phyloP scores from a whole-genome alignment of 2,888 invertebrate species.

The Pristionchus fissidentatus region DNA sequence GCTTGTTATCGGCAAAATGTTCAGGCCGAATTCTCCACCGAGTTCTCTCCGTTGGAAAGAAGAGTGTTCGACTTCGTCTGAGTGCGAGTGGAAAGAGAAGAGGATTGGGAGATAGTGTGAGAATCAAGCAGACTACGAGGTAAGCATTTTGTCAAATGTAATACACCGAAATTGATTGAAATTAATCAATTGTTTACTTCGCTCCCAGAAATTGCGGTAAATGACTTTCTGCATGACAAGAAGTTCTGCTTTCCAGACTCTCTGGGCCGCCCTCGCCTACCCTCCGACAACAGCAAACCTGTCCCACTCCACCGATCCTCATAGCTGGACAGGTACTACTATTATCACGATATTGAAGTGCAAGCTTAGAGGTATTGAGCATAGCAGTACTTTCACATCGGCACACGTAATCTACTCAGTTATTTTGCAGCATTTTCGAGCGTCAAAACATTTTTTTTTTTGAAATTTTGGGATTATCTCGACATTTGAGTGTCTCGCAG shows the following conservation, averaged over 20 bases:
- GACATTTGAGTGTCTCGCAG: too few species aligned
- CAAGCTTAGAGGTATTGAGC: too few species aligned
- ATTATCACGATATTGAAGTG: too few species aligned
- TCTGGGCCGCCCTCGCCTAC: conserved; percentile 36
- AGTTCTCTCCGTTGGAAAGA: conserved; percentile 38
- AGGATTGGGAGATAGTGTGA: conserved; percentile 11
- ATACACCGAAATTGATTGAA: neutral
- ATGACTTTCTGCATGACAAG: too few species aligned
- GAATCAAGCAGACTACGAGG: conserved; percentile 42
- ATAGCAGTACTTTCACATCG: too few species aligned
- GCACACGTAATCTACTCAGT: too few species aligned
- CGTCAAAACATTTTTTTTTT: too few species aligned
- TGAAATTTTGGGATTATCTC: too few species aligned
- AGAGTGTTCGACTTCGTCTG: conserved; percentile 18
- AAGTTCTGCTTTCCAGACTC: neutral
- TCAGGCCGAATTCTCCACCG: conserved; percentile 22
- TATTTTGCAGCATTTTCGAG: too few species aligned
- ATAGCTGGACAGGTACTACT: conserved; percentile 25
- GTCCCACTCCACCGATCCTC: conserved; percentile 4
- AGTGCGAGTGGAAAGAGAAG: conserved; percentile 34
- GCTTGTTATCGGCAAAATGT: too few species aligned
- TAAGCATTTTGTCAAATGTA: neutral
- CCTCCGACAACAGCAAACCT: neutral
- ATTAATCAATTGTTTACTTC: neutral
- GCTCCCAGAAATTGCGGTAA: neutral